Percentiles rank a stretch among this genome's conserved stretches.
Evolutionary conservation across 2,888 invertebrate genomes (phyloP).

Genomic region (Thelaira solivaga): DNA sequence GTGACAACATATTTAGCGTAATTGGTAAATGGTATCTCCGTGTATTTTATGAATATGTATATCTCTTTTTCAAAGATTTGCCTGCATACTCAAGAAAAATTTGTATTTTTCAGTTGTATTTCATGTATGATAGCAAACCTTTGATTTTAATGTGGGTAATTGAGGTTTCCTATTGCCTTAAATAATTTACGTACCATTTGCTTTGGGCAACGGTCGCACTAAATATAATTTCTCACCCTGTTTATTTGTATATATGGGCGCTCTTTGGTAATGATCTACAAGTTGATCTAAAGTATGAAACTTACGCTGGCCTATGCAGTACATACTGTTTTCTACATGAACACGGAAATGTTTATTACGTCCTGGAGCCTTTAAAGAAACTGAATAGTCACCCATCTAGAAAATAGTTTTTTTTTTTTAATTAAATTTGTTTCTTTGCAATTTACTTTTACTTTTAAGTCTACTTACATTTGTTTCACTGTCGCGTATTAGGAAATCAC

Average conservation of each 20-base stretch:
- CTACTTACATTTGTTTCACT: conserved; percentile 98
- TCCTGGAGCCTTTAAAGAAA: conserved; percentile 97
- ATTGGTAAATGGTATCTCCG: conserved; percentile 61
- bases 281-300: conserved; percentile 97
- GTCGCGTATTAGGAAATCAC: conserved; percentile 98
- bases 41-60: conserved; percentile 58
- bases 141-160: conserved; percentile 40
- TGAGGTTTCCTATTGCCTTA: conserved; percentile 36
- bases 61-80: conserved; percentile 48
- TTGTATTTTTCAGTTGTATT: conserved; percentile 23
- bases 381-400: conserved; percentile 98
- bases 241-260: conserved; percentile 98
- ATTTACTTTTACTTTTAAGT: background rate
- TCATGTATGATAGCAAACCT: conserved; percentile 22
- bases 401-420: background rate
- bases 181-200: conserved; percentile 76
- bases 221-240: conserved; percentile 98
- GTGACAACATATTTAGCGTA: conserved; percentile 62
- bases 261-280: conserved; percentile 98
- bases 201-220: conserved; percentile 92
- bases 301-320: conserved; percentile 98
- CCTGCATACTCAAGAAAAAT: conserved; percentile 33
- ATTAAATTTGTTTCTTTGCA: background rate
- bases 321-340: conserved; percentile 93
- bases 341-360: conserved; percentile 99